These are phyloP conservation scores for Loris lydekkerianus DNA, from an alignment of 2,797 vertebrate species.

Conservation along the genomic window DNA sequence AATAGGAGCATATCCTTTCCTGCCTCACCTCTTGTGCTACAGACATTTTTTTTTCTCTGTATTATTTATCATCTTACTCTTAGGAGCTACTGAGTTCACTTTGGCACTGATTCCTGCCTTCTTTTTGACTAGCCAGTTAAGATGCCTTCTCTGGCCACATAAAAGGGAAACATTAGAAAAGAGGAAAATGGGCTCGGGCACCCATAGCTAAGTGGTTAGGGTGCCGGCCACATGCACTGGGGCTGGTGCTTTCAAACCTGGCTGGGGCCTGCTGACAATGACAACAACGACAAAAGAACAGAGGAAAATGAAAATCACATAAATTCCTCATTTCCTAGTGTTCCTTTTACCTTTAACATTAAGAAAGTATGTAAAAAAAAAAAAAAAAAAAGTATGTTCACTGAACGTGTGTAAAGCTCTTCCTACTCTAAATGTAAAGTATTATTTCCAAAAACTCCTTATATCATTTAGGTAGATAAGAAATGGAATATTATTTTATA, in stretches of 20 bases:
- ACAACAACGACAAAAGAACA: background rate
- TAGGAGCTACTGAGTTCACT: background rate
- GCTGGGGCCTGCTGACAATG: too few species aligned
- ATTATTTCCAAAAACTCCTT: conserved; percentile 16
- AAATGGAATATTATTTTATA: conserved; percentile 23
- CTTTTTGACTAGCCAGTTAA: background rate
- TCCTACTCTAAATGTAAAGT: conserved; percentile 39
- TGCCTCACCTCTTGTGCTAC: background rate
- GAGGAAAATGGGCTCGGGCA: background rate
- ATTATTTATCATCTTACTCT: background rate
- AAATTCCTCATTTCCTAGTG: conserved; percentile 14
- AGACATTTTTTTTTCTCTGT: background rate
- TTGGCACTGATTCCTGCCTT: background rate
- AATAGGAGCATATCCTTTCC: background rate
- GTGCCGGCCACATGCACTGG: too few species aligned
- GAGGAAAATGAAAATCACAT: background rate
- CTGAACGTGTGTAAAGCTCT: background rate
- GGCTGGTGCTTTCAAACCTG: too few species aligned
- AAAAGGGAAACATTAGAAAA: conserved; percentile 29
- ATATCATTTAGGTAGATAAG: conserved; percentile 22
- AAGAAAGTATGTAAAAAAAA: background rate
- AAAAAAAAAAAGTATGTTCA: background rate
- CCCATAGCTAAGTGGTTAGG: too few species aligned
- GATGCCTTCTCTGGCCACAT: background rate
- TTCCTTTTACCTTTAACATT: conserved; percentile 21